Evolutionary conservation across 2,797 vertebrate species (phyloP).

Genomic region (Hybognathus amarus): DNA sequence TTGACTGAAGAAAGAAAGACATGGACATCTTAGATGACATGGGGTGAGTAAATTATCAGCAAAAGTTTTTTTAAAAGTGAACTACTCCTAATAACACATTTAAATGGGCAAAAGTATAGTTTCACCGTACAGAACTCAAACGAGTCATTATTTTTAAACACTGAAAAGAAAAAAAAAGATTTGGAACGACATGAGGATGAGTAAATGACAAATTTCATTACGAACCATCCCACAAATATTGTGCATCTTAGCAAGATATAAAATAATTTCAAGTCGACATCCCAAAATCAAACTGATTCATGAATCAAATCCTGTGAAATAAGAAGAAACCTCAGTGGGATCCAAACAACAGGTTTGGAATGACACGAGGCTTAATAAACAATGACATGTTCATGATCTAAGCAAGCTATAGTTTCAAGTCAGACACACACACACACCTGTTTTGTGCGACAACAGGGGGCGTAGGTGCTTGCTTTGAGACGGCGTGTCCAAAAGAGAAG

Average conservation of each 20-base stretch:
- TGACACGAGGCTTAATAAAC: not conserved
- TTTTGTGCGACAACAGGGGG: conserved; percentile 56
- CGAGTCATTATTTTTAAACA: not conserved
- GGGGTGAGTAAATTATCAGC: too few species aligned
- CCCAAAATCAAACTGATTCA: not conserved
- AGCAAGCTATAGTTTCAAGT: not conserved
- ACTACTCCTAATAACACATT: not conserved
- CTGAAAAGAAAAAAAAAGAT: not conserved
- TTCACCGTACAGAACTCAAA: not conserved
- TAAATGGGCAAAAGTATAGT: not conserved
- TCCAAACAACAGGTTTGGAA: not conserved
- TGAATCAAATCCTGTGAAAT: not conserved
- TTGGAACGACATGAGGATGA: not conserved
- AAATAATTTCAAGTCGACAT: not conserved
- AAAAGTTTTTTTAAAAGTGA: too few species aligned
- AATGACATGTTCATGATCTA: not conserved
- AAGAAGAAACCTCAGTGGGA: not conserved
- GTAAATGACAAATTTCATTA: not conserved
- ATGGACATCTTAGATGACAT: too few species aligned
- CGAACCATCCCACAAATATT: not conserved
- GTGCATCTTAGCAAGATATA: not conserved
- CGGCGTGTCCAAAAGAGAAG: conserved; percentile 30
- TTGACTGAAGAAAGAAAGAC: too few species aligned
- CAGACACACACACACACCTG: not conserved
- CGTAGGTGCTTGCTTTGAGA: conserved; percentile 49